Conservation (phyloP, 1,140 invertebrate species). For the Muscidifurax raptorellus region DNA sequence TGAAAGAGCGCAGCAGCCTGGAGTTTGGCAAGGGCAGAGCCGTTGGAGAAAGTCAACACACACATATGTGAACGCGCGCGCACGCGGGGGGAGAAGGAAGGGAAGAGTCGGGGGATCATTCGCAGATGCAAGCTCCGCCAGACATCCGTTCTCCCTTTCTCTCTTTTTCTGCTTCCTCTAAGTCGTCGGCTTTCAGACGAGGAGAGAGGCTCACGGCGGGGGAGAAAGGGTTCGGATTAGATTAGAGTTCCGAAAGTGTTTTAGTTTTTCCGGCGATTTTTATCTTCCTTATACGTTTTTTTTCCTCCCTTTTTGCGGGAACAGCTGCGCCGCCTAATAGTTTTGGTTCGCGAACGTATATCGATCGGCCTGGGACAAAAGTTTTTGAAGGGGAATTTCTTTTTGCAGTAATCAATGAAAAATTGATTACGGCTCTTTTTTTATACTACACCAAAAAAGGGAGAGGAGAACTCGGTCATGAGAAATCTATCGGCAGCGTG, state of each 20-base stretch:
- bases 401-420: background rate
- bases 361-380: background rate
- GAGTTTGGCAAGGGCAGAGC: constrained; percentile 20
- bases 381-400: background rate
- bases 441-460: background rate
- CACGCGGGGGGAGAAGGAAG: constrained; percentile 1
- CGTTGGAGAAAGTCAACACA: constrained; percentile 15
- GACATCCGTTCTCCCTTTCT: background rate
- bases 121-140: constrained; percentile 34
- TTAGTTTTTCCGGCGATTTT: constrained; percentile 34
- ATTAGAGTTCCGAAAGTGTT: constrained; percentile 39
- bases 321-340: constrained; percentile 1
- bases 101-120: constrained; percentile 33
- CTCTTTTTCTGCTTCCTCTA: background rate
- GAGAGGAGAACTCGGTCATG: too few species aligned
- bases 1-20: constrained; percentile 23
- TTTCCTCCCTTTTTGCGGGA: background rate
- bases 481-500: background rate
- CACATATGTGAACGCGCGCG: background rate
- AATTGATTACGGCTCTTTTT: background rate
- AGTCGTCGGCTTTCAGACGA: background rate
- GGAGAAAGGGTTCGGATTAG: constrained; percentile 19
- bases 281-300: constrained; percentile 4
- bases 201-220: background rate
- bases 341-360: background rate